phyloP scores from a whole-genome alignment of 2,888 invertebrate genomes.

The Platynereis dumerilii region DNA sequence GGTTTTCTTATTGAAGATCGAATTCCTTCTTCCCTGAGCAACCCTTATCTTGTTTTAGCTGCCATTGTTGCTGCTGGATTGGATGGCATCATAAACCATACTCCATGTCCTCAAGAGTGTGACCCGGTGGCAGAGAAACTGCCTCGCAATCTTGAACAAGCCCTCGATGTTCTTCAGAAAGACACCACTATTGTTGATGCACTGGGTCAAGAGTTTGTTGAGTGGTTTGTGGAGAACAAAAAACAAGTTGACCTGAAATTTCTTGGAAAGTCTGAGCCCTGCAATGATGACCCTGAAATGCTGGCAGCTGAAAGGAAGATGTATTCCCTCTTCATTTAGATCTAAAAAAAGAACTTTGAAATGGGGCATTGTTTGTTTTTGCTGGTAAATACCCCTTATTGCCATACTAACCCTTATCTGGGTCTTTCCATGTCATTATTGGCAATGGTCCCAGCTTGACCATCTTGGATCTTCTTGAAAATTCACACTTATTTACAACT shows the following conservation, averaged over 20 bases:
- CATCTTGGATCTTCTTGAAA: too few relatives aligned
- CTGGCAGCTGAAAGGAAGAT: not conserved
- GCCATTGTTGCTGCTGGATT: slow-evolving; percentile 36
- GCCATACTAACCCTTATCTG: too few relatives aligned
- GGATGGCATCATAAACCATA: slow-evolving; percentile 31
- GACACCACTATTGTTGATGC: slow-evolving; percentile 28
- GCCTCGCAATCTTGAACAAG: slow-evolving; percentile 31
- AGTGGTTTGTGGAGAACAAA: slow-evolving; percentile 35
- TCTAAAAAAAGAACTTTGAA: too few relatives aligned
- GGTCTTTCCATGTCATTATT: too few relatives aligned
- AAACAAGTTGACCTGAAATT: slow-evolving; percentile 12
- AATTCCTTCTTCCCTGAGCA: slow-evolving; percentile 27
- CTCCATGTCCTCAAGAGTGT: slow-evolving; percentile 8
- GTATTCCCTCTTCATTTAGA: not conserved
- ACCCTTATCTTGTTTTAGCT: slow-evolving; percentile 37
- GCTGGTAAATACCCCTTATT: too few relatives aligned
- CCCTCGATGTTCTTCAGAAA: slow-evolving; percentile 26
- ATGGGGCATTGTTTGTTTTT: too few relatives aligned
- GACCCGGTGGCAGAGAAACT: slow-evolving; percentile 3
- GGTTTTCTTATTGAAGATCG: slow-evolving; percentile 36
- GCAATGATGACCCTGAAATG: not conserved
- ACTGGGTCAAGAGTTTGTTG: slow-evolving; percentile 33
- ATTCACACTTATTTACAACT: too few relatives aligned
- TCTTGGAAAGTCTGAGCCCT: not conserved
- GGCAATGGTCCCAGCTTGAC: too few relatives aligned